Conservation (phyloP, 37 sponge, comb jelly and placozoan genomes). For the Geodia barretti region DNA sequence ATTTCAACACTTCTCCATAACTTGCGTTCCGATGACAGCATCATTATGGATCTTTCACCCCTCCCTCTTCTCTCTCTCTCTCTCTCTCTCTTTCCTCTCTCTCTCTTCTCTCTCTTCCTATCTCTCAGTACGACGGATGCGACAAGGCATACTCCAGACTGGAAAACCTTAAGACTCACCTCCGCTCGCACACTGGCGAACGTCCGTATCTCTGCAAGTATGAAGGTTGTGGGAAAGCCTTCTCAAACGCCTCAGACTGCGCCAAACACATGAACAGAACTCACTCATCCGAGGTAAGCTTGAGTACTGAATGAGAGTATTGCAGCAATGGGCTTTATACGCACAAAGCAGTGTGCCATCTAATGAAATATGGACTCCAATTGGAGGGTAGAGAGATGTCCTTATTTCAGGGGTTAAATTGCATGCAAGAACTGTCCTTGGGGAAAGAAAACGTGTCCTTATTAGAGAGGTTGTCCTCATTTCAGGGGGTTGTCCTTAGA, state of each 20-base stretch:
- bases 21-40: not conserved
- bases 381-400: too few species aligned
- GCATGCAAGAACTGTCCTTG: too few species aligned
- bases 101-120: not conserved
- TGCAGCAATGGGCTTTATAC: too few species aligned
- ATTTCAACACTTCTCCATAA: too few species aligned
- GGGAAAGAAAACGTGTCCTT: too few species aligned
- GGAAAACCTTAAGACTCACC: slow-evolving; percentile 98
- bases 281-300: slow-evolving; percentile 89
- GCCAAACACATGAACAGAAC: slow-evolving; percentile 99
- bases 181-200: slow-evolving; percentile 96
- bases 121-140: slow-evolving; percentile 84
- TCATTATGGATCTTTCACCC: not conserved
- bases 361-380: too few species aligned
- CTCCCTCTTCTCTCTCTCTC: not conserved
- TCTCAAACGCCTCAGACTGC: slow-evolving; percentile 96
- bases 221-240: slow-evolving; percentile 85
- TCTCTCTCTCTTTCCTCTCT: slow-evolving; percentile 28
- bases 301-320: too few species aligned
- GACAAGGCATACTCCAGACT: slow-evolving; percentile 95
- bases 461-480: too few species aligned
- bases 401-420: too few species aligned
- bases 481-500: too few species aligned
- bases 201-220: slow-evolving; percentile 90
- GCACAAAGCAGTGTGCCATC: too few species aligned